Conservation (phyloP, 2,113 vertebrate species). For the Leuciscus idus region DNA sequence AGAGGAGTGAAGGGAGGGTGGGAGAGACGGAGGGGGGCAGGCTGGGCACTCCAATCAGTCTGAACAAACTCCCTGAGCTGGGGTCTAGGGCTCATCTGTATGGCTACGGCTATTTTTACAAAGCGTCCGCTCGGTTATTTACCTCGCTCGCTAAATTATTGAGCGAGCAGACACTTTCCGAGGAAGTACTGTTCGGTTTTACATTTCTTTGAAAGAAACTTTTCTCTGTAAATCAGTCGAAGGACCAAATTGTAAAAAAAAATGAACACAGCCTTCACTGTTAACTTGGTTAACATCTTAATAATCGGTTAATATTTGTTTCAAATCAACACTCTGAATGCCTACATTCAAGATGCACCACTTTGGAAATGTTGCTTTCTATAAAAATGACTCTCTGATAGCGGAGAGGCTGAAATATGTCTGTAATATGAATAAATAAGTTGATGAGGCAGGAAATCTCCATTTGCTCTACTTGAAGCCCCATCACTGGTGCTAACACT, state of each 20-base stretch:
- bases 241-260: slow-evolving; percentile 1
- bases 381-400: slow-evolving; percentile 42
- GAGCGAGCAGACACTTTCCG: slow-evolving; percentile 23
- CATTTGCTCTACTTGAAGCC: slow-evolving; percentile 60
- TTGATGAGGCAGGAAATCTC: slow-evolving; percentile 53
- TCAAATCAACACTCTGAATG: slow-evolving; percentile 16
- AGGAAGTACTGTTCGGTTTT: slow-evolving; percentile 34
- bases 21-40: slow-evolving; percentile 51
- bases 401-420: slow-evolving; percentile 48
- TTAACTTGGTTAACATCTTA: slow-evolving; percentile 35
- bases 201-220: slow-evolving; percentile 27
- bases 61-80: slow-evolving; percentile 68
- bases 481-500: slow-evolving; percentile 62
- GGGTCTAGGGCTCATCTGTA: slow-evolving; percentile 62
- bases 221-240: neutral
- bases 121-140: slow-evolving; percentile 44
- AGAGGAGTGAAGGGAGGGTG: slow-evolving; percentile 50
- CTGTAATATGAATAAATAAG: slow-evolving; percentile 63
- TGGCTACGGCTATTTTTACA: slow-evolving; percentile 57
- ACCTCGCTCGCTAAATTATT: slow-evolving; percentile 40
- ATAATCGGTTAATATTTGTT: slow-evolving; percentile 41
- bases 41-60: slow-evolving; percentile 62
- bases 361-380: slow-evolving; percentile 45
- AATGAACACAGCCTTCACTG: neutral
- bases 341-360: slow-evolving; percentile 33